Base-by-base conservation (phyloP, 2,113 vertebrate species). In the Mesocricetus auratus region DNA sequence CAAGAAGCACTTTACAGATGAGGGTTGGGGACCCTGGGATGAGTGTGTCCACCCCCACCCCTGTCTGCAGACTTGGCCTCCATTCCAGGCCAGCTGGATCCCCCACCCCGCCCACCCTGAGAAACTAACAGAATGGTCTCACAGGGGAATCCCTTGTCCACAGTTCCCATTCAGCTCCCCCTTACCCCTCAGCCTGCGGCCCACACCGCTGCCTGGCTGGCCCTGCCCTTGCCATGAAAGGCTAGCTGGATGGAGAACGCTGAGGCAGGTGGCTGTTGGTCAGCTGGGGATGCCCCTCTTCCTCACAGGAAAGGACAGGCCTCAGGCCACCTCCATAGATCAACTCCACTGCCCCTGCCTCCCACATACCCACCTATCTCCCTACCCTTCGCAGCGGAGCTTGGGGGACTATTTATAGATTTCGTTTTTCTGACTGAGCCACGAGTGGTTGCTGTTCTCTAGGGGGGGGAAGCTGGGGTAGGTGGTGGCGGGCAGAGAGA, bases 341-440 rank as follows among this genome's bases (percentile, higher is more conserved):
- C 82, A 16, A 4, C 39, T 39, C 64, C 6, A 1, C 29, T 45
- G 58, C 36, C 42, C 42, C 31, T 66, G 0, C 58, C 58, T 19
- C 39, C 58, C 62, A 3, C 83, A 68, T 29, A 68, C 62, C 83
- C 83, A 64, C 62, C 17, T 31, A 85, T 21, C 33, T 66, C 62
- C 62, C 62, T 36, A 68, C 33, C 42, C 42, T 86, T 66, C 62
- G 29, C 62, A 7, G 45, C 19, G 62, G 83, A 68, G 42, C 62
- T 86, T 86, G 83, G 39, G 58, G 42, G 26, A 68, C 62, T 86
- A 86, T 86, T 86, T 86, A 86, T 86, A 86, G 83, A 86, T 22
- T 68, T 68, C 42, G 15, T 42, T 95, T 97, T 96, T 97, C 96
- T 94, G 96, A 98, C 98, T 98, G 98, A 98, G 98, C 98, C 98